These are phyloP conservation scores for Tenthredo distinguenda DNA, from an alignment of 2,888 invertebrate species.

Conservation along the genomic window DNA sequence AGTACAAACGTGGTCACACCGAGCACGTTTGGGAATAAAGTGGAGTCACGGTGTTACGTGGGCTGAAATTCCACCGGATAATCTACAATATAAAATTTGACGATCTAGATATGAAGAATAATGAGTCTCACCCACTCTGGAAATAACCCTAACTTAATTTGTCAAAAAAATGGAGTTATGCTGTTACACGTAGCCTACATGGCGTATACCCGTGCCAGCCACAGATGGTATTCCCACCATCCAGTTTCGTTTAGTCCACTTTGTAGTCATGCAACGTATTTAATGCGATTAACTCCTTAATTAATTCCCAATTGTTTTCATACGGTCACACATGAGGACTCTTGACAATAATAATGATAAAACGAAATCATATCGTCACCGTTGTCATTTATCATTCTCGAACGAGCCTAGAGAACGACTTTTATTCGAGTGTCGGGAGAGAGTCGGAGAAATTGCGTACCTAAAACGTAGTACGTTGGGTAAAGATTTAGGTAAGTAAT, in stretches of 20 bases:
- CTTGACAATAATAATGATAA: no score
- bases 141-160: not conserved
- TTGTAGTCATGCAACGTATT: no score
- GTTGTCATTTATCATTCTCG: not conserved
- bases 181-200: not conserved
- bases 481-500: not conserved
- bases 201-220: not conserved
- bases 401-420: not conserved
- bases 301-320: not conserved
- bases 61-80: not conserved
- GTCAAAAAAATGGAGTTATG: not conserved
- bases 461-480: not conserved
- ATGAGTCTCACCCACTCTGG: not conserved
- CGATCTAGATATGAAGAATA: conserved; percentile 2
- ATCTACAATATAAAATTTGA: not conserved
- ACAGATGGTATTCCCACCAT: not conserved
- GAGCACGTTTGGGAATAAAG: not conserved
- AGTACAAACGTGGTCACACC: not conserved
- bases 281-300: not conserved
- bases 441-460: not conserved
- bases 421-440: not conserved
- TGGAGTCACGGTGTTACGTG: not conserved
- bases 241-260: not conserved
- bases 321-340: not conserved
- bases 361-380: no score